phyloP scores from a whole-genome alignment of 1,140 invertebrate species.

The Heliconius congener region DNA sequence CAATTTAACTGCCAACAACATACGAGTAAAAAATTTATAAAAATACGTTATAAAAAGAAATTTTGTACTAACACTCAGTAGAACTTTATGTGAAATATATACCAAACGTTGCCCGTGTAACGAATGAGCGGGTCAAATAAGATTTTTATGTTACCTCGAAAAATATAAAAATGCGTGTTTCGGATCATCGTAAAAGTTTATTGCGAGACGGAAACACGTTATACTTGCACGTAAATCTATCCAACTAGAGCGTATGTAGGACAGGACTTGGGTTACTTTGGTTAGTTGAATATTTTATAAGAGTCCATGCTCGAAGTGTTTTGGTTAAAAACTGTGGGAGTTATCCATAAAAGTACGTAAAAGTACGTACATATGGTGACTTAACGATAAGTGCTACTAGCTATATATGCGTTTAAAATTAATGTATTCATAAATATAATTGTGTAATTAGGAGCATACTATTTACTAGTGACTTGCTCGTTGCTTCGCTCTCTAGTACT shows the following conservation, averaged over 20 bases:
- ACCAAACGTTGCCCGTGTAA: conserved; percentile 26
- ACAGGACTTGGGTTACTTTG: conserved; percentile 20
- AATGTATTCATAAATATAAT: background rate
- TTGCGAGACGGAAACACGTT: conserved; percentile 38
- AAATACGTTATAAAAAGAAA: background rate
- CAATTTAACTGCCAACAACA: background rate
- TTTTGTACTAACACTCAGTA: conserved; percentile 3
- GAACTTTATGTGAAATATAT: conserved; percentile 25
- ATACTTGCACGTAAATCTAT: conserved; percentile 39
- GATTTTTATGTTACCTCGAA: conserved; percentile 39
- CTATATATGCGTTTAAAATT: background rate
- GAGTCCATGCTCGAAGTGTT: conserved; percentile 4
- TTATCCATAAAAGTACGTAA: background rate
- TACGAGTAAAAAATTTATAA: background rate
- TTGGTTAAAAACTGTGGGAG: conserved; percentile 1
- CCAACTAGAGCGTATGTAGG: conserved; percentile 9
- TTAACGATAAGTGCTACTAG: background rate
- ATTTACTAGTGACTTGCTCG: too few relatives aligned
- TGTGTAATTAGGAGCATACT: too few relatives aligned
- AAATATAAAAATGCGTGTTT: conserved; percentile 38
- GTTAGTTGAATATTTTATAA: conserved; percentile 28
- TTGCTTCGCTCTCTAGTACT: too few relatives aligned
- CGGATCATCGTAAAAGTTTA: conserved; percentile 42
- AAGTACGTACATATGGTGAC: background rate
- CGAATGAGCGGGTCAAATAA: conserved; percentile 37